Evolutionary conservation across 2,113 vertebrate species (phyloP).

Genomic region (Sinocyclocheilus anophthalmus): DNA sequence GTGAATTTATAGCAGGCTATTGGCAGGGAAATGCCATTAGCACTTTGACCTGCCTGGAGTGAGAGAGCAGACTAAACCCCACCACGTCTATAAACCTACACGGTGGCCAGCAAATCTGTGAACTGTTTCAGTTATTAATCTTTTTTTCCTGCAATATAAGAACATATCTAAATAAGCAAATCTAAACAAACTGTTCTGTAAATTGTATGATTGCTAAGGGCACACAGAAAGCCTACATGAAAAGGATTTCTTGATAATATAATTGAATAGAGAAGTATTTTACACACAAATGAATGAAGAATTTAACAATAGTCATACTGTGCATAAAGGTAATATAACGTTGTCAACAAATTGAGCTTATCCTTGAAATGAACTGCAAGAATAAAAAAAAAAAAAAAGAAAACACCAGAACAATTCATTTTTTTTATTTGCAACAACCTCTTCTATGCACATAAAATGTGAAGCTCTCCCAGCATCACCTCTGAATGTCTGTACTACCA

Average conservation of each 20-base stretch:
- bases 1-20: constrained; percentile 66
- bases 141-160: background rate
- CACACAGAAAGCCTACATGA: background rate
- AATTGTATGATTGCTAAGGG: background rate
- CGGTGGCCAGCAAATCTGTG: background rate
- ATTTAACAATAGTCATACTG: background rate
- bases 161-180: background rate
- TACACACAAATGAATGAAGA: background rate
- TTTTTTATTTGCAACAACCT: constrained; percentile 43
- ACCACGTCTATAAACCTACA: constrained; percentile 25
- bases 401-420: background rate
- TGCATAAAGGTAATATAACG: background rate
- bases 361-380: background rate
- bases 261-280: background rate
- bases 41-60: constrained; percentile 61
- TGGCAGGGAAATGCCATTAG: constrained; percentile 75
- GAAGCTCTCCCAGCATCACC: background rate
- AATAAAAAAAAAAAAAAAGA: background rate
- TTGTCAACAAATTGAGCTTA: background rate
- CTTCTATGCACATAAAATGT: constrained; percentile 18
- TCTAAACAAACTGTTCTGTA: constrained; percentile 11
- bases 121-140: constrained; percentile 2
- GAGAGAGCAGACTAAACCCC: constrained; percentile 55
- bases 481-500: constrained; percentile 13
- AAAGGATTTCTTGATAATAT: background rate